Evolutionary conservation across 92 coral and sea anemone species (phyloP).

Genomic region (Pocillopora meandrina): DNA sequence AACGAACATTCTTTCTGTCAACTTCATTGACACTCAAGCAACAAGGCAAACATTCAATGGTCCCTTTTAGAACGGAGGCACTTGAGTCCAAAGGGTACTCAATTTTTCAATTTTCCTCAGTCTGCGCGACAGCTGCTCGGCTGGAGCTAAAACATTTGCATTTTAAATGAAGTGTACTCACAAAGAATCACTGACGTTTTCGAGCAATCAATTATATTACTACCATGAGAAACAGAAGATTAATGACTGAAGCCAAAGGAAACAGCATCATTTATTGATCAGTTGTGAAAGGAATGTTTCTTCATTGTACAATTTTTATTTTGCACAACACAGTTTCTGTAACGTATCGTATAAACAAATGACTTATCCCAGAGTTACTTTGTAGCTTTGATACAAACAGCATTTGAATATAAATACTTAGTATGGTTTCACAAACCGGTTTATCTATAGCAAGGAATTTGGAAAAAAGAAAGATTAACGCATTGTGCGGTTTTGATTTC

Average conservation of each 20-base stretch:
- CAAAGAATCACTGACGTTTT: neutral
- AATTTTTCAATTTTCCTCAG: neutral
- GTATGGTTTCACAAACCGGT: too few relatives aligned
- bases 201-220: neutral
- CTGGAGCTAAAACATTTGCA: neutral
- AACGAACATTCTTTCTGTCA: neutral
- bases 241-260: neutral
- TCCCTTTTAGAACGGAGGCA: neutral
- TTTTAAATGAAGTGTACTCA: neutral
- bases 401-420: too few relatives aligned
- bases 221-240: neutral
- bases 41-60: neutral
- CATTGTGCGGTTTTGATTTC: too few relatives aligned
- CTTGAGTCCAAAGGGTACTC: neutral
- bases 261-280: neutral
- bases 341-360: neutral
- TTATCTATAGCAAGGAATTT: too few relatives aligned
- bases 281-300: neutral
- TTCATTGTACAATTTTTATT: neutral
- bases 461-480: too few relatives aligned
- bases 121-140: constrained; percentile 10
- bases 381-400: neutral
- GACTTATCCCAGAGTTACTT: neutral
- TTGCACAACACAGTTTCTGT: neutral
- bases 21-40: neutral